These are phyloP conservation scores for Keiferia lycopersicella DNA, from an alignment of 2,888 invertebrate genomes.

Conservation along the genomic window DNA sequence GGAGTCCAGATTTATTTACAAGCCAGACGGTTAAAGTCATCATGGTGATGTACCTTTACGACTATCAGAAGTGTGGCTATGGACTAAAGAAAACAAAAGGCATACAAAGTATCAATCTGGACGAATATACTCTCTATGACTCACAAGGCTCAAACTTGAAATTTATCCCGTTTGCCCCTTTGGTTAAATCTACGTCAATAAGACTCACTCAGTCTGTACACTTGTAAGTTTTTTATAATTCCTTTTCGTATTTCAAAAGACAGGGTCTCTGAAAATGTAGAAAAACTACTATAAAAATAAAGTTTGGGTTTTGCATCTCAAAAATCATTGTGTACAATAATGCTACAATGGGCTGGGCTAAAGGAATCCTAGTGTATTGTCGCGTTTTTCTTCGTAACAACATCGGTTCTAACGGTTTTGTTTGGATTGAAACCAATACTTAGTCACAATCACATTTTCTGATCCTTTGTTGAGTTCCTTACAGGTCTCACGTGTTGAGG, in stretches of 20 bases:
- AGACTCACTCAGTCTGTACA: neutral
- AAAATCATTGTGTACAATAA: too few relatives aligned
- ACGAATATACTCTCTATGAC: neutral
- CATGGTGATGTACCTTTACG: constrained; percentile 69
- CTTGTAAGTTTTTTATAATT: neutral
- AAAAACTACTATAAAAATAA: too few relatives aligned
- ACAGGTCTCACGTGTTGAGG: too few relatives aligned
- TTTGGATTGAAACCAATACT: too few relatives aligned
- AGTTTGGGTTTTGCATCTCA: too few relatives aligned
- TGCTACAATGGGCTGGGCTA: too few relatives aligned
- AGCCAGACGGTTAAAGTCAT: constrained; percentile 55
- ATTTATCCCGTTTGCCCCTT: neutral
- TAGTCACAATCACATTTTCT: too few relatives aligned
- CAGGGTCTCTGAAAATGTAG: too few relatives aligned
- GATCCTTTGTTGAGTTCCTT: too few relatives aligned
- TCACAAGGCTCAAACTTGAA: neutral
- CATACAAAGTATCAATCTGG: constrained; percentile 36
- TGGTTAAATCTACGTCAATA: neutral
- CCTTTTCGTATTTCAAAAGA: neutral
- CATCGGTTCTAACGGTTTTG: too few relatives aligned
- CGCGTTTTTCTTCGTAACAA: too few relatives aligned
- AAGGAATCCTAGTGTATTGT: too few relatives aligned
- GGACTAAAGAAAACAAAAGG: constrained; percentile 37
- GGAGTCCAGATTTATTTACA: constrained; percentile 49
- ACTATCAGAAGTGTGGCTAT: constrained; percentile 54